Percentiles rank a stretch among this genome's conserved stretches.
phyloP scores from a whole-genome alignment of 2,113 vertebrate species.

The Brachypodius melanocephalos region DNA sequence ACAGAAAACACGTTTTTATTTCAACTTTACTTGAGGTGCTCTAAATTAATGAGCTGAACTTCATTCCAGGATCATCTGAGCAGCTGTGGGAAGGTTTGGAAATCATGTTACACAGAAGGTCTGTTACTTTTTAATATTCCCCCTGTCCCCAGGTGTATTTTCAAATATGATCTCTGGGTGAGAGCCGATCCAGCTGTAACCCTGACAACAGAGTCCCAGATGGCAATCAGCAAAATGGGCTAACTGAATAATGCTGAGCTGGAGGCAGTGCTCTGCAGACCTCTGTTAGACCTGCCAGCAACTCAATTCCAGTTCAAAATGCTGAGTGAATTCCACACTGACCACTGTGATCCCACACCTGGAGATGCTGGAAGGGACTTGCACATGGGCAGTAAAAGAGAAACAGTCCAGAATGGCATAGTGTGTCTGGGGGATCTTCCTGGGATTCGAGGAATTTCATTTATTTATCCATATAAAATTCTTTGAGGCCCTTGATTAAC shows the following conservation, averaged over 20 bases:
- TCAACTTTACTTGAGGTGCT: not conserved
- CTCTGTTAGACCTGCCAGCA: not conserved
- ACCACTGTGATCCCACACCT: not conserved
- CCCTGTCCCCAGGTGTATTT: slow-evolving; percentile 10
- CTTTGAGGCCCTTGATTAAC: not conserved
- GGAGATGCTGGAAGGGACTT: not conserved
- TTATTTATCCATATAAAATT: not conserved
- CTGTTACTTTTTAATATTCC: slow-evolving; percentile 5
- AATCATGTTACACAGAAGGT: not conserved
- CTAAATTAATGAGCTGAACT: not conserved
- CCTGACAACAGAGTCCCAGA: slow-evolving; percentile 21
- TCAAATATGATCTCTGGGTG: not conserved
- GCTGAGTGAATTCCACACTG: not conserved
- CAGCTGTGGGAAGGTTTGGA: not conserved
- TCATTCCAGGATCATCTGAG: not conserved
- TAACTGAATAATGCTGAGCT: slow-evolving; percentile 32
- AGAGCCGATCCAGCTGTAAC: not conserved
- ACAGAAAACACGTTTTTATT: not conserved
- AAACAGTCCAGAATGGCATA: not conserved
- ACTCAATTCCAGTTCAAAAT: not conserved
- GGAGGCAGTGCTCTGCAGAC: not conserved
- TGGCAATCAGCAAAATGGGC: slow-evolving; percentile 29
- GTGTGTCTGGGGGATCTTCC: not conserved
- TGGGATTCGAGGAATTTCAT: not conserved
- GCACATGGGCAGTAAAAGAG: not conserved